Evolutionary conservation across 2,113 vertebrate species (phyloP).

Genomic region (Mastomys coucha): DNA sequence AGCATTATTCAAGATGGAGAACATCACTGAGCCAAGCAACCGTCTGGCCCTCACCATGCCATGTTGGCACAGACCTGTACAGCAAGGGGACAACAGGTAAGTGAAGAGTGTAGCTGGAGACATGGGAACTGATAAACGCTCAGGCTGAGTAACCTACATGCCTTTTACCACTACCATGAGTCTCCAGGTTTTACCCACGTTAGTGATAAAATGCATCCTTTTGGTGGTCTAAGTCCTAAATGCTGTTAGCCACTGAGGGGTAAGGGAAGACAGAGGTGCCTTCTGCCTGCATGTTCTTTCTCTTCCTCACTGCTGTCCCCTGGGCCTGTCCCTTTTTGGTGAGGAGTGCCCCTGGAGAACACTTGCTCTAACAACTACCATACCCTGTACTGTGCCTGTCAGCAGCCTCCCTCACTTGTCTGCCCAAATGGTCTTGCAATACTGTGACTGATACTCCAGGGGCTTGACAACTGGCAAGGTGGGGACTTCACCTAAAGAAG

Average conservation of each 20-base stretch:
- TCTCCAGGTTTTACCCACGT: not conserved
- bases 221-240: slow-evolving; percentile 29
- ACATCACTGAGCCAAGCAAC: not conserved
- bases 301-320: not conserved
- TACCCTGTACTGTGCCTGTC: not conserved
- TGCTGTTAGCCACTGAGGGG: not conserved
- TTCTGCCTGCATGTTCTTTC: not conserved
- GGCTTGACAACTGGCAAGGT: no score
- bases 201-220: not conserved
- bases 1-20: not conserved
- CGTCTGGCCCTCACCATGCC: not conserved
- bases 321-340: not conserved
- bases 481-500: not conserved
- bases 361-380: not conserved
- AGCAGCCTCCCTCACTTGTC: not conserved
- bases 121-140: not conserved
- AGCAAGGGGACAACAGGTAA: not conserved
- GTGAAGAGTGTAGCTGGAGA: not conserved
- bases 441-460: not conserved
- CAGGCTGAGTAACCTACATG: not conserved
- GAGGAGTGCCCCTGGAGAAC: not conserved
- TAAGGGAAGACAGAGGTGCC: not conserved
- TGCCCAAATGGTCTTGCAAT: not conserved
- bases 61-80: not conserved
- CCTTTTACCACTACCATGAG: not conserved